Evolutionary conservation across 2,797 vertebrate genomes (phyloP).

Genomic region (Spondyliosoma cantharus): DNA sequence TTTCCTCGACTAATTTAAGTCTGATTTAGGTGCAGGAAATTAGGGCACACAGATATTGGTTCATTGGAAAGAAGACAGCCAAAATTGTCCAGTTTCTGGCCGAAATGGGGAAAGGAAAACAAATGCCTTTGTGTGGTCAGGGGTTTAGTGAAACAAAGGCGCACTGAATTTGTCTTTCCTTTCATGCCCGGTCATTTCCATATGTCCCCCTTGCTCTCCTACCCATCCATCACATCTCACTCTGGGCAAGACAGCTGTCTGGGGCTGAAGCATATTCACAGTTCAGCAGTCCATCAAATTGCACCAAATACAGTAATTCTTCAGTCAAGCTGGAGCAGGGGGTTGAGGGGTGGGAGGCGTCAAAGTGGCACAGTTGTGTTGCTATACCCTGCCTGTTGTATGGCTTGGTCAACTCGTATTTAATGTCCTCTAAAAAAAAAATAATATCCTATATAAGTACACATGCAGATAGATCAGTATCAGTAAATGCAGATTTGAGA

Average conservation of each 20-base stretch:
- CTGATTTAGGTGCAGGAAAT: slow-evolving; percentile 15
- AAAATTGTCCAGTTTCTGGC: neutral
- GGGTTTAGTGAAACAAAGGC: slow-evolving; percentile 65
- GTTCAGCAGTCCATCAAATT: slow-evolving; percentile 86
- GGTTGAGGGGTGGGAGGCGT: slow-evolving; percentile 39
- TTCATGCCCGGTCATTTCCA: slow-evolving; percentile 80
- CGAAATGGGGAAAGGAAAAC: neutral
- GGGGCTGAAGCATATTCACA: slow-evolving; percentile 82
- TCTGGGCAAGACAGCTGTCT: slow-evolving; percentile 83
- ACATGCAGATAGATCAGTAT: too few species aligned
- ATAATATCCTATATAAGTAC: too few species aligned
- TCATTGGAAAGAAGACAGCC: slow-evolving; percentile 22
- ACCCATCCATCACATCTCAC: slow-evolving; percentile 84
- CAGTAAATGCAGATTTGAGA: too few species aligned
- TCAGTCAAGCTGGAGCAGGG: slow-evolving; percentile 70
- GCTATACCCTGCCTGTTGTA: slow-evolving; percentile 29
- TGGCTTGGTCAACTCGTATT: too few species aligned
- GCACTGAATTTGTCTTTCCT: slow-evolving; percentile 54
- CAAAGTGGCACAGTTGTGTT: slow-evolving; percentile 49
- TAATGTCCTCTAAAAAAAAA: too few species aligned
- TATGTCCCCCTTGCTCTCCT: slow-evolving; percentile 76
- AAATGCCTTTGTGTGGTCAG: slow-evolving; percentile 41
- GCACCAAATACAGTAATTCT: slow-evolving; percentile 81
- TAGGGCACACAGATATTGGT: slow-evolving; percentile 3
- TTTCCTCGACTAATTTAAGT: slow-evolving; percentile 34